Base-by-base conservation (phyloP, 2,797 vertebrate species). In the Neosilurus mollespiculum region DNA sequence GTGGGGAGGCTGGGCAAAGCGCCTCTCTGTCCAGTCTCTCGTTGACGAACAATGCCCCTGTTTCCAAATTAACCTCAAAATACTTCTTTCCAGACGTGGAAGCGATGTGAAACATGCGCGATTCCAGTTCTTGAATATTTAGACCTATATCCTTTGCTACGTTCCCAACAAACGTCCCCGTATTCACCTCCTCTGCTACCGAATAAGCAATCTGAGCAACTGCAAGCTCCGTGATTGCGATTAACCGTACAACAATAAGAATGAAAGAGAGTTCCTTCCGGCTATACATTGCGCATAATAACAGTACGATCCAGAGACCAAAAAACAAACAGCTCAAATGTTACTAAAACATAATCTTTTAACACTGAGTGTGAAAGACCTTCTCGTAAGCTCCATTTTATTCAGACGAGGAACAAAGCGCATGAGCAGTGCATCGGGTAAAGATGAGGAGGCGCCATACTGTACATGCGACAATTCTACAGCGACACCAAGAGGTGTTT, bases 81-180 rank as follows among this genome's bases (percentile, higher is more conserved):
- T 78, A 62, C 75, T 78, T 93, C 70, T 91, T 94, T 66, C 94
- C 96, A 71, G 94, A 94, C 90, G 95, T 88, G 88, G 93, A 18
- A 89, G 95, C 90, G 92, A 95, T 89, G 90, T 94, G 90, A 93
- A 95, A 91, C 95, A 89, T 94, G n/a, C 96, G 92, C 0, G 91
- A 90, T 85, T 95, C 95, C 91, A 98, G 81, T 3, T 95, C 95
- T 82, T 94, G 92, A 66, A 94, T 88, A 86, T 96, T 96, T 66
- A 97, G 86, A 73, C 94, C 94, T 84, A 97, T 88, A 67, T 97
- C 96, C 76, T 89, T 93, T 0, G 95, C 96, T 84, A 98, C 93
- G 91, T 96, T 95, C 86, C 97, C 97, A 90, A 98, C 94, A 70
- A 94, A 89, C 54, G 95, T 93, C 6, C 96, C 96, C 2, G 79